These are phyloP conservation scores for Furcula furcula DNA, from an alignment of 2,888 invertebrate genomes.

Conservation along the genomic window DNA sequence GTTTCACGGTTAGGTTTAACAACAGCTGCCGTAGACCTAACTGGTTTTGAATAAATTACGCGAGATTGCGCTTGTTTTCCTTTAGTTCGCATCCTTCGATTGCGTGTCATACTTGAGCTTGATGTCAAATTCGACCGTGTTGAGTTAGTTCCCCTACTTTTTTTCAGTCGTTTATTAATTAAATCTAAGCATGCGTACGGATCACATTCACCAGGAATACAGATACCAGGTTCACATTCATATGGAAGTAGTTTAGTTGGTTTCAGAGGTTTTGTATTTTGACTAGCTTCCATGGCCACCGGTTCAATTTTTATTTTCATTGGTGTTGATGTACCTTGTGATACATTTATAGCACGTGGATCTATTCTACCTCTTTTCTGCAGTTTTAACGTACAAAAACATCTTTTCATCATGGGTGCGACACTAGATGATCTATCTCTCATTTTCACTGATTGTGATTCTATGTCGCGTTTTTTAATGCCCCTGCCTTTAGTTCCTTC, in stretches of 20 bases:
- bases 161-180: slow-evolving; percentile 23
- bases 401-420: slow-evolving; percentile 31
- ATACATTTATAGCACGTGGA: slow-evolving; percentile 1
- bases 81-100: slow-evolving; percentile 9
- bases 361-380: slow-evolving; percentile 25
- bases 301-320: slow-evolving; percentile 10
- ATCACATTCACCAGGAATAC: slow-evolving; percentile 39
- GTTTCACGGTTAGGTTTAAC: slow-evolving; percentile 11
- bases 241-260: slow-evolving; percentile 25
- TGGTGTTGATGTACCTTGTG: slow-evolving; percentile 25
- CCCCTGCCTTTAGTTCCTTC: slow-evolving; percentile 11
- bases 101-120: slow-evolving; percentile 15
- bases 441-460: slow-evolving; percentile 21
- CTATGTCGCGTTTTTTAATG: slow-evolving; percentile 4
- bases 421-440: slow-evolving; percentile 19
- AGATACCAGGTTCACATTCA: slow-evolving; percentile 40
- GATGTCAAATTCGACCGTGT: slow-evolving; percentile 10
- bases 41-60: slow-evolving; percentile 5
- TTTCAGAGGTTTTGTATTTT: slow-evolving; percentile 15
- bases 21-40: slow-evolving; percentile 6
- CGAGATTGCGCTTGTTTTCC: slow-evolving; percentile 10
- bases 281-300: slow-evolving; percentile 13
- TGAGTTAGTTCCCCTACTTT: slow-evolving; percentile 19
- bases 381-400: slow-evolving; percentile 42
- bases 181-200: slow-evolving; percentile 30